Percentiles rank a stretch among this genome's conserved stretches.
phyloP scores from a whole-genome alignment of 2,113 vertebrate species.

The Plecturocebus donacophilus region DNA sequence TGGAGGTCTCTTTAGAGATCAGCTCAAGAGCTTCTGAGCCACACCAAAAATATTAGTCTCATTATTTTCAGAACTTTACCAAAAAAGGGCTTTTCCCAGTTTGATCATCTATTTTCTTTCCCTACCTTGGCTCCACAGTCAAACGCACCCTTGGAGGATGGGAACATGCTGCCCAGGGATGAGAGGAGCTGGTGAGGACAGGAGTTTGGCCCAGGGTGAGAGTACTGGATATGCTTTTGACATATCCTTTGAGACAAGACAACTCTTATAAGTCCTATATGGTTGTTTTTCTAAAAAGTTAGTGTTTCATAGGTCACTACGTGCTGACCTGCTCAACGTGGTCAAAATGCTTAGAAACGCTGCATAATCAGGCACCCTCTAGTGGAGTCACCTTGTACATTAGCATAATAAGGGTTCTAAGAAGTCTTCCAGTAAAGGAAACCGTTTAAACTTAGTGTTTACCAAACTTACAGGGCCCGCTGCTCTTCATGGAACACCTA shows the following conservation, averaged over 20 bases:
- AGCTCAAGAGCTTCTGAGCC: neutral
- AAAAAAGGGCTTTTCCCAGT: neutral
- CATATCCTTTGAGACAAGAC: neutral
- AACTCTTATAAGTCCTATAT: neutral
- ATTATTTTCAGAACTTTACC: slow-evolving; percentile 36
- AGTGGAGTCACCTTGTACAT: neutral
- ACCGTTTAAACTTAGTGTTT: neutral
- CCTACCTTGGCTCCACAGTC: neutral
- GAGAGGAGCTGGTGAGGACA: accelerated
- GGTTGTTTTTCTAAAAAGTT: neutral
- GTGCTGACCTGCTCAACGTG: neutral
- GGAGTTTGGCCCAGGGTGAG: neutral
- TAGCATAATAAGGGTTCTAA: neutral
- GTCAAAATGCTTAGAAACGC: neutral
- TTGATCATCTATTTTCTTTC: neutral
- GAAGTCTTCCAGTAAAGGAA: neutral
- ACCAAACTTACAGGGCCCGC: neutral
- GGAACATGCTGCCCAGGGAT: neutral
- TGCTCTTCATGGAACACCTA: neutral
- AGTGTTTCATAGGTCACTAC: neutral
- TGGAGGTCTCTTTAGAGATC: neutral
- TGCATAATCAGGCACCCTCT: neutral
- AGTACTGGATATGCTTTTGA: neutral
- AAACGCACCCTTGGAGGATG: neutral
- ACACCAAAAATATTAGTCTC: neutral